phyloP scores from a whole-genome alignment of 1,140 invertebrate genomes.

The Cydia amplana region DNA sequence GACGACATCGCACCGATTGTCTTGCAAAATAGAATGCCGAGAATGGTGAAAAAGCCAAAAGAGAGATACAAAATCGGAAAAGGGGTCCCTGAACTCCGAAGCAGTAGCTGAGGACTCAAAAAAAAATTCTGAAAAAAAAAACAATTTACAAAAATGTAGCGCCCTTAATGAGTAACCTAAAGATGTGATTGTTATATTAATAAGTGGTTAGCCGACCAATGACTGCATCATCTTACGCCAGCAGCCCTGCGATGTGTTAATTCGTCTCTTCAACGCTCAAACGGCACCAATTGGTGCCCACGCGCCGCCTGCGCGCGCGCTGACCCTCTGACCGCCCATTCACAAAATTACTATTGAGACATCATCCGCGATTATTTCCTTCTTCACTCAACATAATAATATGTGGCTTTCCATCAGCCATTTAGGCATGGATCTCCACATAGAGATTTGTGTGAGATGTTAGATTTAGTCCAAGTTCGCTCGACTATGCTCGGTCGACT shows the following conservation, averaged over 20 bases:
- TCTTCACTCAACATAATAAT: slow-evolving; percentile 20
- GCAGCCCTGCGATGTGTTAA: slow-evolving; percentile 55
- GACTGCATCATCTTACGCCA: slow-evolving; percentile 9
- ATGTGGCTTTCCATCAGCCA: not conserved
- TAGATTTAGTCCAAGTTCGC: not conserved
- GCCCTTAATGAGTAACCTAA: not conserved
- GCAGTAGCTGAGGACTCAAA: no score
- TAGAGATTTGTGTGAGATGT: not conserved
- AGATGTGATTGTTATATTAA: not conserved
- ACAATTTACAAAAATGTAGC: no score
- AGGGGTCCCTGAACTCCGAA: no score
- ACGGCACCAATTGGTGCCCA: slow-evolving; percentile 68
- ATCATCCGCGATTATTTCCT: slow-evolving; percentile 58
- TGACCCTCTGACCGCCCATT: slow-evolving; percentile 58
- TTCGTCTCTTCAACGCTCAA: slow-evolving; percentile 59
- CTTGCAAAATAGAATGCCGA: no score
- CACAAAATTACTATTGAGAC: slow-evolving; percentile 67
- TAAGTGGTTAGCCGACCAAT: not conserved
- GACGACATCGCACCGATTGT: no score
- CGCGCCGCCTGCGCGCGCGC: slow-evolving; percentile 46
- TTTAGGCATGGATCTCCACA: no score
- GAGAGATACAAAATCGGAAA: no score
- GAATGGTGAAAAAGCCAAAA: no score
- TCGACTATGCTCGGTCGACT: no score
- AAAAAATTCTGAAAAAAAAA: no score